phyloP scores from a whole-genome alignment of 2,797 vertebrate species.

The Thalassophryne amazonica region DNA sequence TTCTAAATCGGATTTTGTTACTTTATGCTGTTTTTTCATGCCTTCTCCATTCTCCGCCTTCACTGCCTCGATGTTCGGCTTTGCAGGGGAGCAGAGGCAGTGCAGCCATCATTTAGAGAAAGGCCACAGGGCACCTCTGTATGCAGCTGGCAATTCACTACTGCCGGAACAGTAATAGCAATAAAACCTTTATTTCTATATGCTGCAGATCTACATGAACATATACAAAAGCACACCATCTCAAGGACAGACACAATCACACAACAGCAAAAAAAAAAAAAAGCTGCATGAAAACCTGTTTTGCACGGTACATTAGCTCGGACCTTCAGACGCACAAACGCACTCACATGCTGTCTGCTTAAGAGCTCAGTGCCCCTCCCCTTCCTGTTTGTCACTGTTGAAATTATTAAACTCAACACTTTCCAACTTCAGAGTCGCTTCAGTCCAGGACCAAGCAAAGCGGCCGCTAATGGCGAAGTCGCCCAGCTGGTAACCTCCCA shows the following conservation, averaged over 20 bases:
- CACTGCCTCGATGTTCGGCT: neutral
- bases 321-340: neutral
- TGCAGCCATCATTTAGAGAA: constrained; percentile 1
- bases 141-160: neutral
- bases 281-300: constrained; percentile 5
- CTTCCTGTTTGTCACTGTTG: neutral
- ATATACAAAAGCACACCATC: neutral
- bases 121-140: constrained; percentile 1
- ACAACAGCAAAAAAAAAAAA: neutral
- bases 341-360: constrained; percentile 1
- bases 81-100: neutral
- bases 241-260: neutral
- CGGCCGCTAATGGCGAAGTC: constrained; percentile 35
- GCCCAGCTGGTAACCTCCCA: constrained; percentile 43
- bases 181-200: neutral
- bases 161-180: neutral
- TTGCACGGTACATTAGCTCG: constrained; percentile 25
- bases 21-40: neutral
- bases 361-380: neutral
- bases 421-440: constrained; percentile 28
- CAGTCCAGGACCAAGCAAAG: constrained; percentile 40
- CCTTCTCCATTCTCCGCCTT: neutral
- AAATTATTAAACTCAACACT: neutral
- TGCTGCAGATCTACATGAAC: neutral
- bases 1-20: neutral